phyloP scores from a whole-genome alignment of 2,888 invertebrate genomes.

The Dysmachus trigonus region DNA sequence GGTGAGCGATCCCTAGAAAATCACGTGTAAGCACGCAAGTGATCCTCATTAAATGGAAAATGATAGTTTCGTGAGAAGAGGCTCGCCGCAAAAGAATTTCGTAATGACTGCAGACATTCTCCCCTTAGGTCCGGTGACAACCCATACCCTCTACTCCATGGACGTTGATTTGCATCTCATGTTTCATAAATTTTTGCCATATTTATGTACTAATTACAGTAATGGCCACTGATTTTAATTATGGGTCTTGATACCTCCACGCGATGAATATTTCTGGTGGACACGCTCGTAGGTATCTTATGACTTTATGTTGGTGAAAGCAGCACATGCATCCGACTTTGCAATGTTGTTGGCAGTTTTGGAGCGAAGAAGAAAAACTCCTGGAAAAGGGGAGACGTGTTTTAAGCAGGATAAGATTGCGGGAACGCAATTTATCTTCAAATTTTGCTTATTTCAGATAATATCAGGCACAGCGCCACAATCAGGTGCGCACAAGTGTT shows the following conservation, averaged over 20 bases:
- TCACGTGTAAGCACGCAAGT: constrained; percentile 16
- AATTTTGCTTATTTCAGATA: neutral
- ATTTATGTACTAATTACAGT: constrained; percentile 38
- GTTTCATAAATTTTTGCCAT: constrained; percentile 36
- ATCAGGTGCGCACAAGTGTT: constrained; percentile 27
- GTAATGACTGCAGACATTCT: neutral
- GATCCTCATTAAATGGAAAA: constrained; percentile 13
- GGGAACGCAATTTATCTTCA: neutral
- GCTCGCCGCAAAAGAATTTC: neutral
- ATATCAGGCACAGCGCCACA: neutral
- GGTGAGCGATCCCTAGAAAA: neutral
- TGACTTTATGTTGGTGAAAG: constrained; percentile 15
- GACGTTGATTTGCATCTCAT: constrained; percentile 28
- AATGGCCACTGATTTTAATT: constrained; percentile 37
- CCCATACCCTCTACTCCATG: neutral
- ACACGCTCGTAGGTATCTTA: neutral
- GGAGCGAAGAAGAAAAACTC: neutral
- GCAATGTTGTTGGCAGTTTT: neutral
- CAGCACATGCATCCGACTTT: neutral
- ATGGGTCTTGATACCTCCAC: constrained; percentile 30
- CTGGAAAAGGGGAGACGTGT: neutral
- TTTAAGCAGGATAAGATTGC: neutral
- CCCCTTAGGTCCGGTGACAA: neutral
- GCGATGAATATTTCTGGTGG: constrained; percentile 14
- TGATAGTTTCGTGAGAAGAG: neutral